These are phyloP conservation scores for Paralichthys olivaceus DNA, from an alignment of 2,113 vertebrate genomes.

Conservation along the genomic window DNA sequence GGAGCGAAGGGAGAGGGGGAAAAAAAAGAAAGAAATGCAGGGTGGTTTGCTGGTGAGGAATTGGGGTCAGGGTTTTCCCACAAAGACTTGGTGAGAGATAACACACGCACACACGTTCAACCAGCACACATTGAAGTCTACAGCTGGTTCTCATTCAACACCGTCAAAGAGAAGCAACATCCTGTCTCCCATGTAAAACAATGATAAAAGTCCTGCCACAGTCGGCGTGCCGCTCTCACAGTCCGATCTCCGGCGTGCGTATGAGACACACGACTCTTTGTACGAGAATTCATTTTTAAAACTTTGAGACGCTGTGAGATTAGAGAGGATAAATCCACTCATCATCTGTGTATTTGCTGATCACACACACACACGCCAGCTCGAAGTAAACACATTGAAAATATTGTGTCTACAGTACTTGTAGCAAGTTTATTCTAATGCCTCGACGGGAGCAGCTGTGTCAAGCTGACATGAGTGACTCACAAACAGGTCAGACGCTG, in stretches of 20 bases:
- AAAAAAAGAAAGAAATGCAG: conserved; percentile 44
- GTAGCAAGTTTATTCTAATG: conserved; percentile 50
- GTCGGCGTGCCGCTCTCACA: conserved; percentile 25
- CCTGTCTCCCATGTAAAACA: conserved; percentile 78
- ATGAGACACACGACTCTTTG: not conserved
- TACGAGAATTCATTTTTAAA: not conserved
- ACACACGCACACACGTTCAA: not conserved
- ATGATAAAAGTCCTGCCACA: conserved; percentile 57
- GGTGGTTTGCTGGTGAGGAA: conserved; percentile 64
- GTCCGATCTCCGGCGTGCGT: not conserved
- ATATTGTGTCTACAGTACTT: conserved; percentile 66
- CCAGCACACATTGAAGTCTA: conserved; percentile 58
- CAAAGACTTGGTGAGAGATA: conserved; percentile 55
- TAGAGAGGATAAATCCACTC: conserved; percentile 20
- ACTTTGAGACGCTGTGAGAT: conserved; percentile 7
- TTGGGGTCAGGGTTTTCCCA: conserved; percentile 85
- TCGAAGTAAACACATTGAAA: conserved; percentile 55
- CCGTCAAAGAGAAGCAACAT: conserved; percentile 73
- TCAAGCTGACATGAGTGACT: conserved; percentile 40
- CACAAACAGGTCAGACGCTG: conserved; percentile 23
- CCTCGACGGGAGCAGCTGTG: conserved; percentile 46
- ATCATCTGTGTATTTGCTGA: conserved; percentile 17
- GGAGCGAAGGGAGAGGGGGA: not conserved
- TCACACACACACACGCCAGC: not conserved
- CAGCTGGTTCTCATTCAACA: conserved; percentile 85